Conservation (phyloP, 1,140 invertebrate species). For the Ceratina australensis region DNA sequence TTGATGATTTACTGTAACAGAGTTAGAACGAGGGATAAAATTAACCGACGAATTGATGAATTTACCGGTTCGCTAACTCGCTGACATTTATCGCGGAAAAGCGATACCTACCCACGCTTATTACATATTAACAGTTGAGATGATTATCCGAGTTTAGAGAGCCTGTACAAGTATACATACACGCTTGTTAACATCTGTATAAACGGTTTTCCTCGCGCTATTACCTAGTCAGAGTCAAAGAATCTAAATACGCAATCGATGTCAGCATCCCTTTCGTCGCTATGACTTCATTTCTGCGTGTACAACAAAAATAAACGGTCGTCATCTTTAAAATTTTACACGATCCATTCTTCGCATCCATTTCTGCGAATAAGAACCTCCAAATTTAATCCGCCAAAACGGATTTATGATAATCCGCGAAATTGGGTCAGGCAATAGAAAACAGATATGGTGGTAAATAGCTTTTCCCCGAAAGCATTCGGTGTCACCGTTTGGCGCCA, state of each 20-base stretch:
- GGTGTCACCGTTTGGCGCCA: conserved; percentile 1
- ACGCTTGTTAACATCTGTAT: conserved; percentile 3
- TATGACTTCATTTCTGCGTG: conserved; percentile 7
- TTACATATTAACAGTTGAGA: conserved; percentile 13
- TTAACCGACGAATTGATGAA: not conserved
- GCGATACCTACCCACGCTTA: not conserved
- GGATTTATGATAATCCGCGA: too few relatives aligned
- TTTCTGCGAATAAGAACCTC: too few relatives aligned
- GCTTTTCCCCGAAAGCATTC: conserved; percentile 21
- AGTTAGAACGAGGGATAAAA: not conserved
- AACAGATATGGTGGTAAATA: not conserved
- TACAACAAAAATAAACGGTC: not conserved
- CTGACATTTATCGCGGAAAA: conserved; percentile 11
- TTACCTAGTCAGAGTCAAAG: not conserved
- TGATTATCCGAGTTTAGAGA: not conserved
- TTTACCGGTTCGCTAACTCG: not conserved
- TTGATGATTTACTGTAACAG: not conserved
- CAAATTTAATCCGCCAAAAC: too few relatives aligned
- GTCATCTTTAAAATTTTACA: not conserved
- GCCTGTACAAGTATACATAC: conserved; percentile 5
- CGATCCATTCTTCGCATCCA: not conserved
- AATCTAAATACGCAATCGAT: conserved; percentile 6
- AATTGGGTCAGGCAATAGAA: not conserved
- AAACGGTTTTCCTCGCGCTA: not conserved
- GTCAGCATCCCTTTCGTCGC: not conserved